phyloP scores from a whole-genome alignment of 30 jellyfish, hydroid and myxozoan species.

The Hydractinia echinata region DNA sequence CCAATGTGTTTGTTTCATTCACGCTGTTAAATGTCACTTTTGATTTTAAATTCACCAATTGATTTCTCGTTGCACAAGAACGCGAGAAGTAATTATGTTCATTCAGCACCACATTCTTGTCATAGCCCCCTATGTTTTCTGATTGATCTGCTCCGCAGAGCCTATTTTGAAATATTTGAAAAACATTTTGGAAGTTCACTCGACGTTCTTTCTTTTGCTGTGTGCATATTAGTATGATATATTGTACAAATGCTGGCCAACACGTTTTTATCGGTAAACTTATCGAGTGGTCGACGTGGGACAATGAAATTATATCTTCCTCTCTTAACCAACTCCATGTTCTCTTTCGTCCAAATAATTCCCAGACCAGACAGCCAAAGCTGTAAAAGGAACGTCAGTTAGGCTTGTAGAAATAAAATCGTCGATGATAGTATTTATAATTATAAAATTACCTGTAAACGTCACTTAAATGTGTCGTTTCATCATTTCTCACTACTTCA shows the following conservation, averaged over 20 bases:
- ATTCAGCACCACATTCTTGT: too few relatives aligned
- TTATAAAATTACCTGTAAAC: neutral
- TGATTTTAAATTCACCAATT: too few relatives aligned
- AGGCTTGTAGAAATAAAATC: neutral
- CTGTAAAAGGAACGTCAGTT: neutral
- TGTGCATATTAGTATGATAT: neutral
- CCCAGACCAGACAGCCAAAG: slow-evolving; percentile 8
- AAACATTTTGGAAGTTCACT: neutral
- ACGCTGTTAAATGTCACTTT: too few relatives aligned
- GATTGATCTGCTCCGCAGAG: too few relatives aligned
- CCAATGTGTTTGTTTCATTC: too few relatives aligned
- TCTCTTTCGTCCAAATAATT: slow-evolving; percentile 6
- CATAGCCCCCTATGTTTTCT: too few relatives aligned
- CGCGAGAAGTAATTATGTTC: too few relatives aligned
- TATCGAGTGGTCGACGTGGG: neutral
- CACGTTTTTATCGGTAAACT: neutral
- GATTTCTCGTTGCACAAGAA: too few relatives aligned
- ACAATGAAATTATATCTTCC: neutral
- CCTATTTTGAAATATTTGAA: neutral
- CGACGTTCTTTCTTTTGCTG: neutral
- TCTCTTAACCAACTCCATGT: neutral
- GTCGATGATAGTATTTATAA: neutral
- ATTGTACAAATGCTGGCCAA: neutral
- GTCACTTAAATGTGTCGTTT: neutral
- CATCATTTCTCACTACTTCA: neutral